Percentiles rank a stretch among this genome's conserved stretches.
These are phyloP conservation scores for Nymphalis c-album DNA, from an alignment of 2,888 invertebrate species.

Conservation along the genomic window DNA sequence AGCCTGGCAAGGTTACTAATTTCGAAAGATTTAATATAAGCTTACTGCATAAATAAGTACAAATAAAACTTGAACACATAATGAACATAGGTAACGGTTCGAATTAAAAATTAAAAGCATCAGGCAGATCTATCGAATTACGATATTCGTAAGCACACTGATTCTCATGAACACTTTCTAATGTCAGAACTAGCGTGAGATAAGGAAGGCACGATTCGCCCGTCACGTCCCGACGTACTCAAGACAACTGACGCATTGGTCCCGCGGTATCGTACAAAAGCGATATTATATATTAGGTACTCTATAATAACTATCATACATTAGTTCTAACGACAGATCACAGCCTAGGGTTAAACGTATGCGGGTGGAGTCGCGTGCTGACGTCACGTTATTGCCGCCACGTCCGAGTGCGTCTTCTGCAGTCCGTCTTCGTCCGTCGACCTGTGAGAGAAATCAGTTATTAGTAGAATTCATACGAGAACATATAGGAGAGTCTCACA, in stretches of 20 bases:
- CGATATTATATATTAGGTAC: conserved; percentile 52
- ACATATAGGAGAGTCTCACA: too few species aligned
- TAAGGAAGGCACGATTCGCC: conserved; percentile 25
- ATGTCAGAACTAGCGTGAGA: conserved; percentile 10
- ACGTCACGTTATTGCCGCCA: conserved; percentile 73
- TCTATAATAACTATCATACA: conserved; percentile 44
- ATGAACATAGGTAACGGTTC: background rate
- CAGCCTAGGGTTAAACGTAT: conserved; percentile 66
- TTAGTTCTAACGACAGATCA: conserved; percentile 74
- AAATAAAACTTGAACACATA: conserved; percentile 22
- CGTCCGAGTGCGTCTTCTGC: conserved; percentile 60
- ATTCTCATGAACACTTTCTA: background rate
- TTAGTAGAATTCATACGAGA: background rate
- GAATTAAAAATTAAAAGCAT: conserved; percentile 9
- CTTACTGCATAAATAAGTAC: conserved; percentile 15
- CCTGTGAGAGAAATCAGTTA: conserved; percentile 44
- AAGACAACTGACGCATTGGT: conserved; percentile 44
- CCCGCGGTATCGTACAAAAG: conserved; percentile 56
- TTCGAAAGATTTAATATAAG: background rate
- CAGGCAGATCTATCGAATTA: conserved; percentile 24
- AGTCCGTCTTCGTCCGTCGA: conserved; percentile 73
- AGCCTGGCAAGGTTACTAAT: background rate
- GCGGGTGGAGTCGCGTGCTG: conserved; percentile 52
- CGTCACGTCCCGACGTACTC: conserved; percentile 5
- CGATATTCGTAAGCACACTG: background rate